Percentiles rank a stretch among this genome's conserved stretches.
These are phyloP conservation scores for Pseudocheirus occidentalis DNA, from an alignment of 2,797 vertebrate genomes.

Conservation along the genomic window DNA sequence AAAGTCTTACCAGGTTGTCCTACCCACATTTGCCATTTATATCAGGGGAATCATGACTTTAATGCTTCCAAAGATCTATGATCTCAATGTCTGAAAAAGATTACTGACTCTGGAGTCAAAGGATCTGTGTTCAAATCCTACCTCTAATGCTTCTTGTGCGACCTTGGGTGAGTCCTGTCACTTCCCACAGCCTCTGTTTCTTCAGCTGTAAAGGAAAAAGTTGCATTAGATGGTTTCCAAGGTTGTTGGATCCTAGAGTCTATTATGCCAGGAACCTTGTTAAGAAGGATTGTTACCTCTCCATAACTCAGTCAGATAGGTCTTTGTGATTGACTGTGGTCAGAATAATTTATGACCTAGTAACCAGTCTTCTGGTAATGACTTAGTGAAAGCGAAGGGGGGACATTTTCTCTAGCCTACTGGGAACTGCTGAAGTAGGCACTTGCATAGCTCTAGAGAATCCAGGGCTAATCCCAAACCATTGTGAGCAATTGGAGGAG, in stretches of 20 bases:
- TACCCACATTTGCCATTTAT: slow-evolving; percentile 52
- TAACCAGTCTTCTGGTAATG: not conserved
- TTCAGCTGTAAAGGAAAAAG: not conserved
- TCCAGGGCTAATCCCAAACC: not conserved
- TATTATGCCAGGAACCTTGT: not conserved
- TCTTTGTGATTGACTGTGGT: not conserved
- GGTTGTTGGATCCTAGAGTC: not conserved
- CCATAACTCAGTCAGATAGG: not conserved
- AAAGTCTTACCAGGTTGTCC: not conserved
- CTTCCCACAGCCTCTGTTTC: not conserved
- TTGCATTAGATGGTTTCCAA: not conserved
- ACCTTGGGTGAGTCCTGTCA: not conserved
- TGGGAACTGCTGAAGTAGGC: not conserved
- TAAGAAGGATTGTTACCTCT: not conserved
- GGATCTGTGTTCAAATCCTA: not conserved
- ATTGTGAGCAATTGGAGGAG: not conserved
- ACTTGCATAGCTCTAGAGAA: not conserved
- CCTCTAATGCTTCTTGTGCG: not conserved
- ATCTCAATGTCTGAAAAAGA: not conserved
- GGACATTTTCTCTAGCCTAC: not conserved
- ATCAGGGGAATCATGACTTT: not conserved
- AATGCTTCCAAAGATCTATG: not conserved
- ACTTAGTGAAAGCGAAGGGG: not conserved
- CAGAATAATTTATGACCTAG: not conserved
- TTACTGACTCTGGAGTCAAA: not conserved